Base-by-base conservation (phyloP, 2,888 invertebrate species). In the Cerceris rybyensis region DNA sequence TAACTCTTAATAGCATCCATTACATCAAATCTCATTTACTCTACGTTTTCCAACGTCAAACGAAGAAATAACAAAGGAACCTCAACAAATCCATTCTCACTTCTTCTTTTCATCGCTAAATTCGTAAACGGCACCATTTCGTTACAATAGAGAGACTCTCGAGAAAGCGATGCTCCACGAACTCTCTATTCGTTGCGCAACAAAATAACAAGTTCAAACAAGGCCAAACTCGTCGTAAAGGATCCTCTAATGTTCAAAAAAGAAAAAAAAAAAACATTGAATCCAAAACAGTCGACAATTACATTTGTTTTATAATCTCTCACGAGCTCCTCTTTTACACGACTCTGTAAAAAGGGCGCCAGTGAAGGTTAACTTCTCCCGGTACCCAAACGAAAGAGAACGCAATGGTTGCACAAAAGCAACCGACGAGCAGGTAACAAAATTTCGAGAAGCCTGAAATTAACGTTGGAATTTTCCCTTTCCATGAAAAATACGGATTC, bases 81-180 rank as follows among this genome's bases (percentile, higher is more conserved):
- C 28, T 28, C 28, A 4, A 28, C 28, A 4, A 28, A 28, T 28
- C 28, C 28, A 28, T 28, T 28, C 28, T 28, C 28, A 28, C 28
- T 4, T 28, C 28, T 28, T 28, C 28, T 28, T 28, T 28, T 28
- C 28, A 28, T 28, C 28, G 28, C 28, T 28, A 28, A 28, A 65
- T 65, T 42, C 41, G 28, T 50, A 13, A 46, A 11, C 6, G 9
- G n/a, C 5, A 17, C 17, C 39, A 16, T 0, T 5, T 28, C 0
- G 39, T 58, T 42, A 46, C 43, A 13, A 41, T 13, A 13, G 41
- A 17, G 16, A 54, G 41, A 6, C 43, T 58, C 55, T 70, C 55
- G 78, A 63, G 78, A 78, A 78, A 78, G 78, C 52, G 70, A 55
- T 70, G 75, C 75, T 70, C 75, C n/a, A 13, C 59, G 0, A 42